Evolutionary conservation across 1,140 invertebrate species (phyloP).

Genomic region (Cataglyphis hispanica): DNA sequence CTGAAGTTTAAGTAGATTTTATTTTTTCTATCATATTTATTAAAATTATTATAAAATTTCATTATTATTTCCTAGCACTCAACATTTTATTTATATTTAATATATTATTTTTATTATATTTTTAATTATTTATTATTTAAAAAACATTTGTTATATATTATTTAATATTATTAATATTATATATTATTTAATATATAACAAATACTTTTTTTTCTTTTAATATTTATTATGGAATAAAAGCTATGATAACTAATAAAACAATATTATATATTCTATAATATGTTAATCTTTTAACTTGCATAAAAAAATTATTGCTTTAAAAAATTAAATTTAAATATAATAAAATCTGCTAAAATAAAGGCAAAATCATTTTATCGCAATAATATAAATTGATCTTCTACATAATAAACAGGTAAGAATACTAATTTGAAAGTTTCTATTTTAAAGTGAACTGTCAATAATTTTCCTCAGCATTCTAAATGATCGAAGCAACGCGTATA

Average conservation of each 20-base stretch:
- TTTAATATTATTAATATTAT: too few species aligned
- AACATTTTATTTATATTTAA: too few species aligned
- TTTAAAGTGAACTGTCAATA: neutral
- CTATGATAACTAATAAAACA: too few species aligned
- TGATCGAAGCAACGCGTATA: conserved; percentile 35
- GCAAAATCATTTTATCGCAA: neutral
- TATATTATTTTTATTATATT: too few species aligned
- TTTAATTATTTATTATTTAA: too few species aligned
- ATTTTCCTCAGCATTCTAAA: conserved; percentile 6
- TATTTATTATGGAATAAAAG: too few species aligned
- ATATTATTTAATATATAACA: too few species aligned
- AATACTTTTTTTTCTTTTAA: too few species aligned
- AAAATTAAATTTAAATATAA: neutral
- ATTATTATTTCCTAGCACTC: too few species aligned
- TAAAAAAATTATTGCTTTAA: conserved; percentile 1
- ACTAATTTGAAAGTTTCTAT: neutral
- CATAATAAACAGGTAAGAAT: neutral
- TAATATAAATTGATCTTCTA: neutral
- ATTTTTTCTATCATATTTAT: neutral
- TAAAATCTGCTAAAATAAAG: neutral
- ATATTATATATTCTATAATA: too few species aligned
- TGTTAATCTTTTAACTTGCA: too few species aligned
- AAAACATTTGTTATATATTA: too few species aligned
- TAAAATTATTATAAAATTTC: neutral
- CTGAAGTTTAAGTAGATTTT: neutral